phyloP scores from a whole-genome alignment of 2,797 vertebrate genomes.

The Tokudaia muenninki region DNA sequence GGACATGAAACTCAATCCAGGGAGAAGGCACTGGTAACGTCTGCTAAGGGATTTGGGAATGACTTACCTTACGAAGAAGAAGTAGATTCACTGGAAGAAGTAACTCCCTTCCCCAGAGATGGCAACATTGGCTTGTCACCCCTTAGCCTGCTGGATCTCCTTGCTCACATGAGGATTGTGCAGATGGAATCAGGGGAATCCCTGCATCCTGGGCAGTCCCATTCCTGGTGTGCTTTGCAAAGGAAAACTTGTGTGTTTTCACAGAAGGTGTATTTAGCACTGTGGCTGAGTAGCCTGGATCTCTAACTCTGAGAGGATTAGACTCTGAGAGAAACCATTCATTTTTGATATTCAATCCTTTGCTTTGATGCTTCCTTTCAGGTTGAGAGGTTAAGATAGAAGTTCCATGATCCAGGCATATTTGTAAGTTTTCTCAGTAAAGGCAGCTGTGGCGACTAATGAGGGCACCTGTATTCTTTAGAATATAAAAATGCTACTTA shows the following conservation, averaged over 20 bases:
- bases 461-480: neutral
- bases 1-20: neutral
- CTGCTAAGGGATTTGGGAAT: neutral
- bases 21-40: neutral
- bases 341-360: neutral
- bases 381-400: neutral
- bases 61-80: neutral
- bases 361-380: neutral
- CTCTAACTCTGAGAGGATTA: slow-evolving; percentile 10
- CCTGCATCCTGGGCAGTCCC: neutral
- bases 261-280: neutral
- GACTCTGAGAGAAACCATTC: neutral
- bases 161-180: neutral
- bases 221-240: neutral
- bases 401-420: neutral
- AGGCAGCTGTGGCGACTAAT: neutral
- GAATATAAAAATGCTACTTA: neutral
- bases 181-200: neutral
- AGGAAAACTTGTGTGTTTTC: neutral
- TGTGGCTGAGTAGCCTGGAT: neutral
- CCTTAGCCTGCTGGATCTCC: neutral
- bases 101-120: neutral
- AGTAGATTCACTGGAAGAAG: neutral
- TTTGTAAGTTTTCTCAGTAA: neutral
- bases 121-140: neutral